These are phyloP conservation scores for Tipula vernalis DNA, from an alignment of 2,888 invertebrate species.

Conservation along the genomic window DNA sequence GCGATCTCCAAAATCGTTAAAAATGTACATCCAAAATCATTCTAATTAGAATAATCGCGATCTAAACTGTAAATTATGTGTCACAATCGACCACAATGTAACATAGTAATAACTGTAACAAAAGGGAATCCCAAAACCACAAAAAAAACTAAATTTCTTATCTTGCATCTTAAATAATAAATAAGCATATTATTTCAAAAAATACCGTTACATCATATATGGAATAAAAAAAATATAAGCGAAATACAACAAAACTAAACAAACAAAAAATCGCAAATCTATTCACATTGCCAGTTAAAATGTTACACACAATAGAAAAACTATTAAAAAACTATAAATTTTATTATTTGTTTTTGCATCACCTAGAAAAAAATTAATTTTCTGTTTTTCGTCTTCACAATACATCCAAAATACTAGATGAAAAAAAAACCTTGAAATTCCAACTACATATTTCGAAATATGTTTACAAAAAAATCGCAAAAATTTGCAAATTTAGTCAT, in stretches of 20 bases:
- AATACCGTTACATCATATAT: neutral
- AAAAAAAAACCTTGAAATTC: neutral
- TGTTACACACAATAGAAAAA: neutral
- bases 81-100: neutral
- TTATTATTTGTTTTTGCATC: neutral
- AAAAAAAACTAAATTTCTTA: neutral
- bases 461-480: neutral
- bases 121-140: neutral
- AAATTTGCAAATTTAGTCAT: neutral
- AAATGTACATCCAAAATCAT: neutral
- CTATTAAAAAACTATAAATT: neutral
- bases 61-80: neutral
- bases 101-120: neutral
- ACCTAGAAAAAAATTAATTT: neutral
- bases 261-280: neutral
- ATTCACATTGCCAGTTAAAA: neutral
- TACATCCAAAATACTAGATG: neutral
- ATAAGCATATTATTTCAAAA: neutral
- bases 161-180: neutral
- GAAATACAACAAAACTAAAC: no score
- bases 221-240: neutral
- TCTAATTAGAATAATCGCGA: neutral
- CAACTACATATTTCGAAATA: neutral
- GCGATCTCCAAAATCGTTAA: neutral
- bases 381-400: neutral